These are phyloP conservation scores for Hippocampus kuda DNA, from an alignment of 2,797 vertebrate species.

Conservation along the genomic window DNA sequence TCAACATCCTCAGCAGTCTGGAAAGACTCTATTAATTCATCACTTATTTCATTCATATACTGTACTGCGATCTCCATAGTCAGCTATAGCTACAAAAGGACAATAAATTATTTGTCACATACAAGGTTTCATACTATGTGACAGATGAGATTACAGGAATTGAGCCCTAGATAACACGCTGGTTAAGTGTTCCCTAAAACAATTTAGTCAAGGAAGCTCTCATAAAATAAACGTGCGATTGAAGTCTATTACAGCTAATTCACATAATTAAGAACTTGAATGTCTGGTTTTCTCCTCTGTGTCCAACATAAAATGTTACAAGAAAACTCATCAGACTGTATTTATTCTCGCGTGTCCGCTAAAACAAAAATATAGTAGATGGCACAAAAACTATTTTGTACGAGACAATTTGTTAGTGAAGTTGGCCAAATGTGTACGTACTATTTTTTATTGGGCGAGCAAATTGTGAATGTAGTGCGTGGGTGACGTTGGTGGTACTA, in stretches of 20 bases:
- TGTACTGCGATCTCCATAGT: background rate
- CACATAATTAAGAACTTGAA: background rate
- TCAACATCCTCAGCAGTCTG: constrained; percentile 11
- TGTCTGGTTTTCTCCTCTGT: constrained; percentile 4
- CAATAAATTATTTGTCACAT: constrained; percentile 5
- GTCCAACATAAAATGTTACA: constrained; percentile 11
- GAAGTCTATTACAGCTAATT: background rate
- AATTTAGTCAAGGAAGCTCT: background rate
- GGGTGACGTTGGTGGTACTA: background rate
- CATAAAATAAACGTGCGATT: background rate
- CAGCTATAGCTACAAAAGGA: background rate
- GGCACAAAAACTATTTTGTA: background rate
- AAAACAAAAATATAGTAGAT: background rate
- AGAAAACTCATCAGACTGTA: constrained; percentile 18
- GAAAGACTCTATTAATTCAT: constrained; percentile 12
- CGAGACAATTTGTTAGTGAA: background rate
- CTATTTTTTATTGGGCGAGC: too few species aligned
- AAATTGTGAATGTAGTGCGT: background rate
- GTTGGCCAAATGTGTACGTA: background rate
- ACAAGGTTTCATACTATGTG: background rate
- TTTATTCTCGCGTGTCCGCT: background rate
- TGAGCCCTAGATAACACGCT: background rate
- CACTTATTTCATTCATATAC: constrained; percentile 1
- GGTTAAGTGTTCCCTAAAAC: background rate
- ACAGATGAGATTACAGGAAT: background rate